Evolutionary conservation across 2,797 vertebrate genomes (phyloP).

Genomic region (Poecilia velifera): DNA sequence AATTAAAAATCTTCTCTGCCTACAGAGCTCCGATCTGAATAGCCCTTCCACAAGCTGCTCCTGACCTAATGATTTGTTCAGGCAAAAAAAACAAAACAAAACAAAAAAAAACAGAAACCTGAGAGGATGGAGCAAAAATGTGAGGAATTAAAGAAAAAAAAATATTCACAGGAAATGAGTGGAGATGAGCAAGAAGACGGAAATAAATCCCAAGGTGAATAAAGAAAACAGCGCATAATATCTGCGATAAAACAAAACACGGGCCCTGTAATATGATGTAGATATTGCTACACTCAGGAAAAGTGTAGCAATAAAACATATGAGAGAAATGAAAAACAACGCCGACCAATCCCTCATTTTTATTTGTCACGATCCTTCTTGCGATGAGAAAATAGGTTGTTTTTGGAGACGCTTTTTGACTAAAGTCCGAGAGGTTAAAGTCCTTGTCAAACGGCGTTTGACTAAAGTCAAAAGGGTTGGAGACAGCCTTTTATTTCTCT

Average conservation of each 20-base stretch:
- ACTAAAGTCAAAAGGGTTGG: no score
- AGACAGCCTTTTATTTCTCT: no score
- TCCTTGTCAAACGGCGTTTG: no score
- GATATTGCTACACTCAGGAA: conserved; percentile 8
- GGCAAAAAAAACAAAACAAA: background rate
- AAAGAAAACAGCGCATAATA: conserved; percentile 16
- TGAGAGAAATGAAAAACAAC: conserved; percentile 20
- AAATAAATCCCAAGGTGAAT: conserved; percentile 21
- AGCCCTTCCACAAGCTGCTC: conserved; percentile 48
- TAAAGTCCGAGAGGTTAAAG: no score
- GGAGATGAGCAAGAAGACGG: background rate
- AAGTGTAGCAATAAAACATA: conserved; percentile 7
- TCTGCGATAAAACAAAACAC: background rate
- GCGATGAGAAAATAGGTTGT: conserved; percentile 15
- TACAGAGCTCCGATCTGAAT: conserved; percentile 66
- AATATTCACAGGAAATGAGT: conserved; percentile 4
- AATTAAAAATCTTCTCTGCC: conserved; percentile 76
- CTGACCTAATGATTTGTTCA: conserved; percentile 76
- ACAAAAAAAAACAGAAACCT: conserved; percentile 20
- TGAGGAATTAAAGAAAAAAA: conserved; percentile 35
- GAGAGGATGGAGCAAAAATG: conserved; percentile 24
- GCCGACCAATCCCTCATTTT: conserved; percentile 7
- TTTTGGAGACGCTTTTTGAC: background rate
- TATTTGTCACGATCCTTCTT: conserved; percentile 12
- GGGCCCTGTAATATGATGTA: background rate